phyloP scores from a whole-genome alignment of 2,797 vertebrate genomes.

The Crocodylus rhombifer region DNA sequence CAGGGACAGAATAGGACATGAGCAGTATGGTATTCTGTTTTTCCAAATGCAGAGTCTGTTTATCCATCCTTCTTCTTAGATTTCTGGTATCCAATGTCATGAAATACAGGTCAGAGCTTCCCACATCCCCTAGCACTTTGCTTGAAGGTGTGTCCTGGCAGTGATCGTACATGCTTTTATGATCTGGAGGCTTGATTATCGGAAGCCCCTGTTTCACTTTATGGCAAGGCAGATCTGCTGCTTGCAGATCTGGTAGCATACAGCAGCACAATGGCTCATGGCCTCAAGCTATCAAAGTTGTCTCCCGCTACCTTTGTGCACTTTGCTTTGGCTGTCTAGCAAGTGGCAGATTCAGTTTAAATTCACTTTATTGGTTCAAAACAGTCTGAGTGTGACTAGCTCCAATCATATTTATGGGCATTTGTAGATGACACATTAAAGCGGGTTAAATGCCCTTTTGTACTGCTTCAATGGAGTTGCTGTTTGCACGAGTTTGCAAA shows the following conservation, averaged over 20 bases:
- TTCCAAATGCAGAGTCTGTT: not conserved
- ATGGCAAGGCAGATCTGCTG: not conserved
- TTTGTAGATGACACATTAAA: no score
- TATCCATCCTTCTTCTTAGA: not conserved
- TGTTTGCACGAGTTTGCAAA: no score
- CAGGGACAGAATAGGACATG: not conserved
- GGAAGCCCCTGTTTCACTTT: no score
- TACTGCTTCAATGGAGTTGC: no score
- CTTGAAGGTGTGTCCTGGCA: not conserved
- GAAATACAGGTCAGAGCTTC: not conserved
- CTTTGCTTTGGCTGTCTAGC: not conserved
- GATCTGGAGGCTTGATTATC: not conserved
- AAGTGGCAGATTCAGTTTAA: not conserved
- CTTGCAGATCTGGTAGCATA: not conserved
- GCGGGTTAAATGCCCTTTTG: no score
- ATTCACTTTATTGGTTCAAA: not conserved
- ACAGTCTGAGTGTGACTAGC: not conserved
- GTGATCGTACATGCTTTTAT: not conserved
- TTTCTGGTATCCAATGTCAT: not conserved
- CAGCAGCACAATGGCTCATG: rapidly evolving
- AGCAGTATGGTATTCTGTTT: no score
- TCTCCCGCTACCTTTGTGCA: not conserved
- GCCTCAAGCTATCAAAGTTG: not conserved
- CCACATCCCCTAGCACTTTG: not conserved
- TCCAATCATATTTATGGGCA: not conserved